Evolutionary conservation across 2,113 vertebrate genomes (phyloP).

Genomic region (Grantiella picta): DNA sequence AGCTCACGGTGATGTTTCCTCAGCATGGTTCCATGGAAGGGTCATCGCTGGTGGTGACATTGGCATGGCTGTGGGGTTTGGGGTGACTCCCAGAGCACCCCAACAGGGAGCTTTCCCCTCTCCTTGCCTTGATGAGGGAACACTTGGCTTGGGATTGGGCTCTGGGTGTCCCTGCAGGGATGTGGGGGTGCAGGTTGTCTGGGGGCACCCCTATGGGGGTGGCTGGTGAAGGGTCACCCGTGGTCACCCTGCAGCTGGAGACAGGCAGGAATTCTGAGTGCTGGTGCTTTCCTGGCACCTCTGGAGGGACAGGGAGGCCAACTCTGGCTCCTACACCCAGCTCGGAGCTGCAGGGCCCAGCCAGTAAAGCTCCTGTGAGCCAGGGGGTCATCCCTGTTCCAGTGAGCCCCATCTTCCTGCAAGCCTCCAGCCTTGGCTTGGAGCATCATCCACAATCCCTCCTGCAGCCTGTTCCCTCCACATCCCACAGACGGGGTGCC

Average conservation of each 20-base stretch:
- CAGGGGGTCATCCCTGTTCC: rapidly evolving
- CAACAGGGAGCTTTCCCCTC: background rate
- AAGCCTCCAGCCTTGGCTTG: background rate
- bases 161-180: background rate
- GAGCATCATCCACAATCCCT: background rate
- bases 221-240: background rate
- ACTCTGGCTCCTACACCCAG: background rate
- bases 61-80: background rate
- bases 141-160: background rate
- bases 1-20: rapidly evolving
- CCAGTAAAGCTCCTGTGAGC: background rate
- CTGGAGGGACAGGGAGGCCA: background rate
- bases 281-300: background rate
- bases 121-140: background rate
- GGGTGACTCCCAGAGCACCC: background rate
- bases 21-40: rapidly evolving
- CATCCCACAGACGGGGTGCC: too few relatives aligned
- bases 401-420: rapidly evolving
- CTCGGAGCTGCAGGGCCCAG: background rate
- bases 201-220: rapidly evolving
- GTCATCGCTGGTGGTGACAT: rapidly evolving
- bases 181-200: background rate
- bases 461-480: background rate
- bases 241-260: background rate
- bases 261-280: background rate